These are phyloP conservation scores for Rhinogobio ventralis DNA, from an alignment of 2,797 vertebrate species.

Conservation along the genomic window DNA sequence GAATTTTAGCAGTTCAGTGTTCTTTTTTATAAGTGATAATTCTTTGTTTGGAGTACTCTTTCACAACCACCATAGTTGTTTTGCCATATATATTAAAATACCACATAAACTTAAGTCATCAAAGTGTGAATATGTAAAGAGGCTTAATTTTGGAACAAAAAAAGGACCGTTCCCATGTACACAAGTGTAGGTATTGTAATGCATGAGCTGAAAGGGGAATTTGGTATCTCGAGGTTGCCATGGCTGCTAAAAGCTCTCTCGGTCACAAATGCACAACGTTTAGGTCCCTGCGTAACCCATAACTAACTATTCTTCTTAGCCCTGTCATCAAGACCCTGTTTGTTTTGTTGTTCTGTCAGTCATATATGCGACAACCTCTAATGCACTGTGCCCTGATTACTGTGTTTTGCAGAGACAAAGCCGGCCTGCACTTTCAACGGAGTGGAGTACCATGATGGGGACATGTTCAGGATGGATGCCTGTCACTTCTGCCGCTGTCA, in stretches of 20 bases:
- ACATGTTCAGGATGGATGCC: conserved; percentile 89
- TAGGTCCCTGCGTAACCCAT: conserved; percentile 33
- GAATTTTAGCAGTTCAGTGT: neutral
- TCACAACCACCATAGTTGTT: neutral
- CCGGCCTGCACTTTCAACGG: conserved; percentile 84
- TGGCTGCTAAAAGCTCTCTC: conserved; percentile 53
- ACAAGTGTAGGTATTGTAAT: conserved; percentile 53
- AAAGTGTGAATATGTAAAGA: neutral
- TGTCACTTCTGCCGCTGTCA: conserved; percentile 90
- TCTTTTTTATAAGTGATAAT: neutral
- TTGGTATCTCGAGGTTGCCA: conserved; percentile 63
- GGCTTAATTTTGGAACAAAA: conserved; percentile 10
- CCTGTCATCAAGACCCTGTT: conserved; percentile 30
- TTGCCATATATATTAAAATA: too few relatives aligned
- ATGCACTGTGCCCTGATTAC: conserved; percentile 21
- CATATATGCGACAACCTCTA: conserved; percentile 24
- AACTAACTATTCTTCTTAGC: conserved; percentile 31
- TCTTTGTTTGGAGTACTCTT: neutral
- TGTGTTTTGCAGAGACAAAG: conserved; percentile 82
- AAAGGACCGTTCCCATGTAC: conserved; percentile 10
- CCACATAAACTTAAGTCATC: neutral
- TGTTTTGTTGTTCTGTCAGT: conserved; percentile 37
- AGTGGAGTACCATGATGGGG: conserved; percentile 85
- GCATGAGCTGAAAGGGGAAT: conserved; percentile 52
- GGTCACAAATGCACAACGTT: conserved; percentile 43